These are phyloP conservation scores for Pomacea canaliculata DNA, from an alignment of 2,888 invertebrate genomes.

Conservation along the genomic window DNA sequence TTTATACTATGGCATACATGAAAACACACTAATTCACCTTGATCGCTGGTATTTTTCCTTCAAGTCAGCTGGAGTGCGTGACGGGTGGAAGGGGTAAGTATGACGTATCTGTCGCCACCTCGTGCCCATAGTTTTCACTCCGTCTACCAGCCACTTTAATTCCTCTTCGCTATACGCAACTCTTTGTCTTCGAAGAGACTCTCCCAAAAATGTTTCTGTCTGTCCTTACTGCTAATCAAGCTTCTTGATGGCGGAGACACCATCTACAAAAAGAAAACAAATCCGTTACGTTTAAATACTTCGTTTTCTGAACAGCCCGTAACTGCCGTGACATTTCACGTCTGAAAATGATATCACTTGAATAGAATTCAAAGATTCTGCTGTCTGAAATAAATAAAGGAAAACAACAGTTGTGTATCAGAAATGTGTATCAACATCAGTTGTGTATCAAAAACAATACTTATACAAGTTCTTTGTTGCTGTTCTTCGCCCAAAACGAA, in stretches of 20 bases:
- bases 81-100: conserved; percentile 5
- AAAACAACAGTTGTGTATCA: too few relatives aligned
- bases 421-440: too few relatives aligned
- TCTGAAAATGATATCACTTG: too few relatives aligned
- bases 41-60: conserved; percentile 8
- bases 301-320: too few relatives aligned
- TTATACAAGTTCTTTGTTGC: too few relatives aligned
- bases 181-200: not conserved
- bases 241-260: not conserved
- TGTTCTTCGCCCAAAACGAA: too few relatives aligned
- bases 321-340: too few relatives aligned
- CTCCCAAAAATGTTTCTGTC: not conserved
- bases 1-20: not conserved
- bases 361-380: too few relatives aligned
- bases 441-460: too few relatives aligned
- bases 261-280: not conserved
- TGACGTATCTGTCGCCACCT: not conserved
- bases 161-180: not conserved
- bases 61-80: not conserved
- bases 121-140: not conserved
- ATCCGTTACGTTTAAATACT: too few relatives aligned
- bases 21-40: not conserved
- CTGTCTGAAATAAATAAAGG: too few relatives aligned
- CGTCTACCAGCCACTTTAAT: not conserved
- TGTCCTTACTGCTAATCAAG: not conserved